Evolutionary conservation across 1,140 invertebrate genomes (phyloP), one percentile per base, ranked within the genome.

Genomic region (Calephelis nemesis): DNA sequence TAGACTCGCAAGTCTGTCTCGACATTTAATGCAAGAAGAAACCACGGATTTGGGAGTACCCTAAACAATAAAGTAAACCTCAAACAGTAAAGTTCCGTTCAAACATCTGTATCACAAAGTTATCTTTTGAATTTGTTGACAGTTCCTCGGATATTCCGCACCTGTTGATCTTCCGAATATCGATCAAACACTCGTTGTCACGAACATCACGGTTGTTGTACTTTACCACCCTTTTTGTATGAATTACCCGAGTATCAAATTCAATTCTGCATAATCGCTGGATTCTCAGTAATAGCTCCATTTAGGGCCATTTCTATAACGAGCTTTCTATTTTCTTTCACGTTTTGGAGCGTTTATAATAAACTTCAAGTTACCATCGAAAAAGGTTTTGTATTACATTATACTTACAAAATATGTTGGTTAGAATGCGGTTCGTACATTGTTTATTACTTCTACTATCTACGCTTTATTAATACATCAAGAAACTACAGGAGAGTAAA

Each of bases 51-150:
- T 30, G 30, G 30, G 30, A 30, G 30, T 30, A 30, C 30, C 30
- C 30, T 30, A 30, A 30, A 45, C 42, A 45, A 9, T 45, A 45
- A 45, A 45, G 42, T 45, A 7, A 9, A 45, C 8, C 42, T 45
- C 42, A 45, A 45, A 45, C 42, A 45, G 8, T 45, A 45, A 45
- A 6, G 42, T 45, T 45, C 42, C 0, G 8, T 7, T 45, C 12
- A 13, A 63, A 9, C 42, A 45, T 45, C 7, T 45, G 42, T 45
- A 45, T 65, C 11, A 65, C 47, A 54, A 77, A 77, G 74, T 76
- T 73, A 77, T 78, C 67, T 77, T 72, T 67, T 70, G 67, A 74
- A 78, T 77, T 74, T 81, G 81, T 79, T 81, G 81, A 79, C 74
- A 69, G 42, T n/a, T 13, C n/a, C 52, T 68, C 70, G 74, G 71